A percentile compares a stretch with the other conserved stretches of the same genome.
phyloP scores from a whole-genome alignment of 2,113 vertebrate species.

The Mesocricetus auratus region DNA sequence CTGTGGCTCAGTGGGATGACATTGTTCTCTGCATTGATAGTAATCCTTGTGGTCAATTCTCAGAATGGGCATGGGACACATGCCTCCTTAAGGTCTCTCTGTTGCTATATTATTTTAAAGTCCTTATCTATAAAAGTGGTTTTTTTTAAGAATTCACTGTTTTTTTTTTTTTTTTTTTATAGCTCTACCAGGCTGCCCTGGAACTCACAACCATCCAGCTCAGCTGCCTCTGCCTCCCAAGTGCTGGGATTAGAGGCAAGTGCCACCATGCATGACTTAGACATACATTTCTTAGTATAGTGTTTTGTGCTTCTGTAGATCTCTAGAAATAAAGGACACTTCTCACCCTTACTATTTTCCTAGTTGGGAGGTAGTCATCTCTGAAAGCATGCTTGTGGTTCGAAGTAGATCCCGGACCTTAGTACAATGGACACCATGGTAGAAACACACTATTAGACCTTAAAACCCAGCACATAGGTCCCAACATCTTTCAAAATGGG shows the following conservation, averaged over 20 bases:
- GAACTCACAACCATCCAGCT: background rate
- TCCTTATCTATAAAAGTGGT: background rate
- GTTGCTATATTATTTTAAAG: background rate
- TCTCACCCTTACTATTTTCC: background rate
- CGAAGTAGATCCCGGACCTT: background rate
- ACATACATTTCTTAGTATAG: background rate
- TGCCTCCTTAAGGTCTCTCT: background rate
- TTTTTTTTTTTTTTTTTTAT: background rate
- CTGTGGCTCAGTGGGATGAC: background rate
- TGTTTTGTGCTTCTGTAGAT: background rate
- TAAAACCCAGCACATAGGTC: background rate
- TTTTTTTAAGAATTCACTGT: too few species aligned
- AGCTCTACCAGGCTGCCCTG: background rate
- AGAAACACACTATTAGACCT: background rate
- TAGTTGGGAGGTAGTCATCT: background rate
- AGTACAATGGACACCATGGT: background rate
- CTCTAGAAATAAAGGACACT: background rate
- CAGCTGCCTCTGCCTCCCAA: background rate
- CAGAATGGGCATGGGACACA: background rate
- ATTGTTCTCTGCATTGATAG: background rate
- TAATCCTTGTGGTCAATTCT: background rate
- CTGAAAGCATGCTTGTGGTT: background rate
- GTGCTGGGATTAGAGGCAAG: background rate
- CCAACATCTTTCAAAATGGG: background rate
- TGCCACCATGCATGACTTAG: background rate